These are phyloP conservation scores for Drosophila multiciliata DNA, from an alignment of 2,888 invertebrate genomes.

Conservation along the genomic window DNA sequence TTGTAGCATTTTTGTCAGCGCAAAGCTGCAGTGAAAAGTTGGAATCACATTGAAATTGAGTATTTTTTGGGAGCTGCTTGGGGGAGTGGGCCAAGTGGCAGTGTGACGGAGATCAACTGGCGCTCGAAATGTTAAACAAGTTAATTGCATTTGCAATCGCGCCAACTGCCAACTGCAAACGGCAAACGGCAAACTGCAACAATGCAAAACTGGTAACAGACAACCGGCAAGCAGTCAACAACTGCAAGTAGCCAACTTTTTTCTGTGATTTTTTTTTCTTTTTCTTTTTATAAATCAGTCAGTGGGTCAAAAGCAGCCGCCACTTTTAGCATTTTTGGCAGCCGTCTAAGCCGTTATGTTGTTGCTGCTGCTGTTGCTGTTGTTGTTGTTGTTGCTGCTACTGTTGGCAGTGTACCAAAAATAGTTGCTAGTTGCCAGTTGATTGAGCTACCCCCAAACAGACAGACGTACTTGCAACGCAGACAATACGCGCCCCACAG, in stretches of 20 bases:
- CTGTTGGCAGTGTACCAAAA: slow-evolving; percentile 70
- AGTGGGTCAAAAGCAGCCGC: slow-evolving; percentile 75
- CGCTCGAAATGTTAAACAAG: slow-evolving; percentile 71
- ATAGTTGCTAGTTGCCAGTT: slow-evolving; percentile 65
- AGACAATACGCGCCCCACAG: slow-evolving; percentile 43
- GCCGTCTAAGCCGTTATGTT: slow-evolving; percentile 54
- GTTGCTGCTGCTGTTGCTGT: slow-evolving; percentile 31
- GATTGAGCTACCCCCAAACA: slow-evolving; percentile 59
- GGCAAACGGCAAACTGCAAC: slow-evolving; percentile 23
- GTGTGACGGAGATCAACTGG: slow-evolving; percentile 50
- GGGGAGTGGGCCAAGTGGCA: slow-evolving; percentile 34
- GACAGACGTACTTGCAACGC: slow-evolving; percentile 33
- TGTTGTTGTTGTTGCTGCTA: slow-evolving; percentile 28
- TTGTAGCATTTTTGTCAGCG: slow-evolving; percentile 3
- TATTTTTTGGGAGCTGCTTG: slow-evolving; percentile 1
- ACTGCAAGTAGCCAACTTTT: slow-evolving; percentile 40
- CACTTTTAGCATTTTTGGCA: slow-evolving; percentile 74
- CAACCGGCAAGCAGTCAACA: slow-evolving; percentile 44
- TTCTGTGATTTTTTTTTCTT: slow-evolving; percentile 15
- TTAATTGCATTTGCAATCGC: slow-evolving; percentile 73
- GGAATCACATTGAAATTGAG: slow-evolving; percentile 22
- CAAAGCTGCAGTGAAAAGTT: slow-evolving; percentile 26
- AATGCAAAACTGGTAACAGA: slow-evolving; percentile 44
- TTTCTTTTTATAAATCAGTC: slow-evolving; percentile 67
- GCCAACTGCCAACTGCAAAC: slow-evolving; percentile 18